Evolutionary conservation across 2,888 invertebrate species (phyloP).

Genomic region (Tuberolachnus salignus): DNA sequence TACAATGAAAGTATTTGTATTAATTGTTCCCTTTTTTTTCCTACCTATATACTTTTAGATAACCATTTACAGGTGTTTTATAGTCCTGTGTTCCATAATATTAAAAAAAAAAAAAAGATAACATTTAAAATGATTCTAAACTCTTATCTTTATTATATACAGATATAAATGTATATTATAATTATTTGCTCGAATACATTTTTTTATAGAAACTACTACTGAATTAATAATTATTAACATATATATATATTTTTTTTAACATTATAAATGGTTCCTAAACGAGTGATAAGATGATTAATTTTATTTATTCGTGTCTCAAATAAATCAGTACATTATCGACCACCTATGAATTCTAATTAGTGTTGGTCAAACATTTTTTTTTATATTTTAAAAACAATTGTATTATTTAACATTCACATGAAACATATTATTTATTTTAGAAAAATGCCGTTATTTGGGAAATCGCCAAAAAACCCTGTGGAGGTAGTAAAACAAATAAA

Average conservation of each 20-base stretch:
- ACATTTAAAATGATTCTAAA: constrained; percentile 9
- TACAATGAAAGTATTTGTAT: background rate
- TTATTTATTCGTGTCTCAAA: background rate
- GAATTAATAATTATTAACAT: background rate
- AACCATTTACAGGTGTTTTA: constrained; percentile 25
- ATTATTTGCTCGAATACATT: background rate
- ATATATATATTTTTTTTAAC: background rate
- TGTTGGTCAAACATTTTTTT: background rate
- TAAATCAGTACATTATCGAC: constrained; percentile 4
- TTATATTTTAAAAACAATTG: background rate
- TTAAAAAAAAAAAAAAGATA: constrained; percentile 13
- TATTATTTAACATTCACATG: background rate
- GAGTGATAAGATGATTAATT: background rate
- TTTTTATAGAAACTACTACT: background rate
- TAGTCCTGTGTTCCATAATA: constrained; percentile 9
- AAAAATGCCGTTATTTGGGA: constrained; percentile 94
- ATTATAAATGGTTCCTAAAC: constrained; percentile 10
- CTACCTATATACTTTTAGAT: background rate
- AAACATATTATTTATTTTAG: constrained; percentile 49
- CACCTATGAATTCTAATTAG: background rate
- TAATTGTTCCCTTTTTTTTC: constrained; percentile 1
- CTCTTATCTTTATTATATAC: constrained; percentile 48
- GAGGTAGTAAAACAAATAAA: constrained; percentile 92
- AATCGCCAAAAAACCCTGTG: constrained; percentile 96
- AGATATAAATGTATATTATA: too few relatives aligned